Percentiles rank a stretch among this genome's conserved stretches.
Evolutionary conservation across 2,113 vertebrate genomes (phyloP).

Genomic region (Azemiops feae): DNA sequence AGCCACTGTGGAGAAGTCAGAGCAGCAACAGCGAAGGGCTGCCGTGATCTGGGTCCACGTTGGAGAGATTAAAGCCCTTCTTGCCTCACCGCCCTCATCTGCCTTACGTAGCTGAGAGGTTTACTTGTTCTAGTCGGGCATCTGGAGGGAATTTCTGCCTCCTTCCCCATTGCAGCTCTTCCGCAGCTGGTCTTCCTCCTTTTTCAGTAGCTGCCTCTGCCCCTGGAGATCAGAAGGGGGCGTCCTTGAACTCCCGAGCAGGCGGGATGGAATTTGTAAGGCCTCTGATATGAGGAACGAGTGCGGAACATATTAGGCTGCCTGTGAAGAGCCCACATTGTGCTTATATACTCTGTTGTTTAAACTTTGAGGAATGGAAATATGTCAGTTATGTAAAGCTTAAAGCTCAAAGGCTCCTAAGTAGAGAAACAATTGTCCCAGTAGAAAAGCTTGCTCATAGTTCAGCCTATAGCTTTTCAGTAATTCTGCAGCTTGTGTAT

Average conservation of each 20-base stretch:
- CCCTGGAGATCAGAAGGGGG: background rate
- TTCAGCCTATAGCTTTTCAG: background rate
- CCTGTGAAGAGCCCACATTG: background rate
- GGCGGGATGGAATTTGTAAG: background rate
- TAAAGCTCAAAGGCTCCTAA: background rate
- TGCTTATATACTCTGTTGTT: background rate
- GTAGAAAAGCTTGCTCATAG: background rate
- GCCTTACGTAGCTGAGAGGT: background rate
- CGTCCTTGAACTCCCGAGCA: background rate
- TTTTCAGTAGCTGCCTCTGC: background rate
- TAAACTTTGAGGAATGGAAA: background rate
- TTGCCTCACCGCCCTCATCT: background rate
- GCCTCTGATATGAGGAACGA: background rate
- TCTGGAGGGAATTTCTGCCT: background rate
- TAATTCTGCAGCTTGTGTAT: background rate
- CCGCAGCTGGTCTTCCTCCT: background rate
- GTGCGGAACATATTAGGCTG: background rate
- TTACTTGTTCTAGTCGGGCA: background rate
- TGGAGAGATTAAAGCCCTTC: background rate
- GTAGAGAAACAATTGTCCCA: background rate
- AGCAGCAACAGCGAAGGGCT: background rate
- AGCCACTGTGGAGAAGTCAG: background rate
- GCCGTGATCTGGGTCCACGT: background rate
- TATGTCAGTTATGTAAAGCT: background rate
- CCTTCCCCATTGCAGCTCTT: background rate